Conservation (phyloP, 2,113 vertebrate species). For the Hydrochoerus hydrochaeris region DNA sequence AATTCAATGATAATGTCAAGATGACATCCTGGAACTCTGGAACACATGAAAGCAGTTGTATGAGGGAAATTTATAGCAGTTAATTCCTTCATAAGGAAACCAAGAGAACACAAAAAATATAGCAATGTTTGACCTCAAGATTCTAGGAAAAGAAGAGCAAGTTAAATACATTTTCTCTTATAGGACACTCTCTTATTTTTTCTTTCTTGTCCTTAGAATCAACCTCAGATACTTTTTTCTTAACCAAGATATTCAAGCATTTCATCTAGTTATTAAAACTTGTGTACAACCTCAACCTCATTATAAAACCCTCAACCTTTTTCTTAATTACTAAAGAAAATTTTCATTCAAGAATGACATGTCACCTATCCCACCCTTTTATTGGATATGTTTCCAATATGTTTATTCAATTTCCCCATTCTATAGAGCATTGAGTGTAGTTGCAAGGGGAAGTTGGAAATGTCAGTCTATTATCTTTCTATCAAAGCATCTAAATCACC, state of each 20-base stretch:
- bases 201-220: background rate
- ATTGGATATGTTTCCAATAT: background rate
- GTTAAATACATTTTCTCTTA: background rate
- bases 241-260: background rate
- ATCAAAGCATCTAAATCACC: background rate
- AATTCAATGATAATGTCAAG: too few species aligned
- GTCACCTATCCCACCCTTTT: background rate
- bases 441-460: background rate
- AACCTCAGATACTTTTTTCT: background rate
- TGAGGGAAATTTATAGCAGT: too few species aligned
- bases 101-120: too few species aligned
- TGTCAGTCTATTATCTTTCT: background rate
- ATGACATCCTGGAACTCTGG: too few species aligned
- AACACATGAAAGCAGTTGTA: too few species aligned
- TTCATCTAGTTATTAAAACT: background rate
- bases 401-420: background rate
- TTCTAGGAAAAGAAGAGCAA: too few species aligned
- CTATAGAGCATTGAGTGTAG: background rate
- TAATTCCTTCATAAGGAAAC: too few species aligned
- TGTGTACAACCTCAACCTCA: background rate
- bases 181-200: background rate
- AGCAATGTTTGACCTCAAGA: too few species aligned
- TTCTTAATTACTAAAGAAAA: background rate
- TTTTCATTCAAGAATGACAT: background rate
- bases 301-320: background rate